A percentile compares a stretch with the other conserved stretches of the same genome.
These are phyloP conservation scores for Thomomys bottae DNA, from an alignment of 2,113 vertebrate species.

Conservation along the genomic window DNA sequence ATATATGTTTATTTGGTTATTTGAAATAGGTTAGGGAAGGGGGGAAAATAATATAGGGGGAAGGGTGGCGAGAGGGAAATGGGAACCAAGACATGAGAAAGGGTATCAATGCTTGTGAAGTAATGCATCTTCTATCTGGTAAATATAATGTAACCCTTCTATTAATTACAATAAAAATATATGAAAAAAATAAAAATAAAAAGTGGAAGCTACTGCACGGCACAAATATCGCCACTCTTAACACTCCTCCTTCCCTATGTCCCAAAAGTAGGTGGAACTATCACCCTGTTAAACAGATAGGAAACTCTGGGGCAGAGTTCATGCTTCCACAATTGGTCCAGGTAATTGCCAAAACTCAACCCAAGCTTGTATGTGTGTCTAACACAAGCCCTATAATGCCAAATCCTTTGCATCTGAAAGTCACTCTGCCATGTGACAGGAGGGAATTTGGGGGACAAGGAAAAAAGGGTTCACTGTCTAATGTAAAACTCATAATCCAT, in stretches of 20 bases:
- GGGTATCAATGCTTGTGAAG: too few species aligned
- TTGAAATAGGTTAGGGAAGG: too few species aligned
- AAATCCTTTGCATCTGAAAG: conserved; percentile 20
- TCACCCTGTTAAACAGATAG: conserved; percentile 2
- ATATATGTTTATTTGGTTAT: too few species aligned
- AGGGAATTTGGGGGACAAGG: not conserved
- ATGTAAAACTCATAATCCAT: not conserved
- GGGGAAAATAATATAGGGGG: too few species aligned
- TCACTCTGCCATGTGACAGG: conserved; percentile 7
- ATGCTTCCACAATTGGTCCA: not conserved
- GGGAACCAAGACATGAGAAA: too few species aligned
- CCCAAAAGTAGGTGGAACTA: not conserved
- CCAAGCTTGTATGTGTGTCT: not conserved
- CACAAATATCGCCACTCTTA: not conserved
- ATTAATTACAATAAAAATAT: too few species aligned
- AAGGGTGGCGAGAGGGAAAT: too few species aligned
- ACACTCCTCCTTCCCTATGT: not conserved
- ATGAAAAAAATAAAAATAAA: too few species aligned
- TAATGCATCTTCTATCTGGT: too few species aligned
- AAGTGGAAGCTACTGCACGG: too few species aligned
- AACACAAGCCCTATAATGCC: not conserved
- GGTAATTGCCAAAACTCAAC: not conserved
- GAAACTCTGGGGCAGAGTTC: not conserved
- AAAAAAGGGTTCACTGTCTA: not conserved
- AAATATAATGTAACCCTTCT: too few species aligned